Conservation (phyloP, 1,140 invertebrate species). For the Solen grandis region DNA sequence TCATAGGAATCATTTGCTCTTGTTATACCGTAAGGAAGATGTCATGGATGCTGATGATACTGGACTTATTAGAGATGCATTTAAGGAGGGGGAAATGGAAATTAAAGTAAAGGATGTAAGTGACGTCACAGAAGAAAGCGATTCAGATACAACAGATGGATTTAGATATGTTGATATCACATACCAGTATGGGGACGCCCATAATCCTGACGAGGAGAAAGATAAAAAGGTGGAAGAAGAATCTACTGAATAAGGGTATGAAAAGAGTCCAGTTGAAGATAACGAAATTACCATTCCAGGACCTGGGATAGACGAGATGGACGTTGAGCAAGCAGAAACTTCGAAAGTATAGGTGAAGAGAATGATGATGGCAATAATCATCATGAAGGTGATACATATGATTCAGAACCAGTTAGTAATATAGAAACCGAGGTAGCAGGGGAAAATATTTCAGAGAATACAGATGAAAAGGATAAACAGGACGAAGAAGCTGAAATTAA, state of each 20-base stretch:
- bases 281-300: too few species aligned
- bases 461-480: not conserved
- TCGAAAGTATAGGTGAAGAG: not conserved
- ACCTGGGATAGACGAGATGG: not conserved
- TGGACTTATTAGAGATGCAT: not conserved
- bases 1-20: constrained; percentile 7
- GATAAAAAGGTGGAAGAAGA: too few species aligned
- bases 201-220: not conserved
- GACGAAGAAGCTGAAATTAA: not conserved
- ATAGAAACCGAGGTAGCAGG: too few species aligned
- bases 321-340: not conserved
- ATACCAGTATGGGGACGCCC: constrained; percentile 27
- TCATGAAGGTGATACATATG: not conserved
- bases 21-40: not conserved
- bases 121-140: constrained; percentile 10
- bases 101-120: not conserved
- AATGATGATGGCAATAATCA: not conserved
- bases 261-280: too few species aligned
- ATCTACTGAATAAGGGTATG: too few species aligned
- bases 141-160: not conserved
- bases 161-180: not conserved
- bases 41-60: not conserved
- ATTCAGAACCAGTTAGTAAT: not conserved
- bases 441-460: too few species aligned
- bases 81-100: not conserved